These are phyloP conservation scores for Netelia virgata DNA, from an alignment of 2,888 invertebrate species.

Conservation along the genomic window DNA sequence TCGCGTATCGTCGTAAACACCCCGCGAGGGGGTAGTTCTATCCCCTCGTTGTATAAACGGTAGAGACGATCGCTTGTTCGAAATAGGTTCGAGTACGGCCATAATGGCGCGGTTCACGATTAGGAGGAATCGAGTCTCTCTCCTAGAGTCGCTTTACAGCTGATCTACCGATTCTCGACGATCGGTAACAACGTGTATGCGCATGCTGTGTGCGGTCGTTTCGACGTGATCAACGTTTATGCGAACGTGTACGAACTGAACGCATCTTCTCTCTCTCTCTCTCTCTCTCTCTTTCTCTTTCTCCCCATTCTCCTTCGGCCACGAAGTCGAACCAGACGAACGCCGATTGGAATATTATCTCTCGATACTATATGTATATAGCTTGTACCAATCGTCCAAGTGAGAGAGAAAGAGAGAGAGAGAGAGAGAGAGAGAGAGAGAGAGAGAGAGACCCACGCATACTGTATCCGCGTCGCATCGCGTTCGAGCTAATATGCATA, in stretches of 20 bases:
- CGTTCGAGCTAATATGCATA: constrained; percentile 78
- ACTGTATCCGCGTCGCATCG: constrained; percentile 63
- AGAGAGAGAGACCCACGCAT: constrained; percentile 75
- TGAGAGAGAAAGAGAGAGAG: constrained; percentile 10
- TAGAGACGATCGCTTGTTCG: constrained; percentile 1
- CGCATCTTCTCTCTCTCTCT: constrained; percentile 23
- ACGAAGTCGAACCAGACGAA: constrained; percentile 45
- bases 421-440: constrained; percentile 23
- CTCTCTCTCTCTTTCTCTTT: constrained; percentile 1
- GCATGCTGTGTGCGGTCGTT: constrained; percentile 50
- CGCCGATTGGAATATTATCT: constrained; percentile 80
- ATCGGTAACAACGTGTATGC: constrained; percentile 1
- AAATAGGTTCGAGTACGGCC: neutral
- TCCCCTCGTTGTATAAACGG: neutral
- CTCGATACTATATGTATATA: constrained; percentile 66
- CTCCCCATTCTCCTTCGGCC: neutral
- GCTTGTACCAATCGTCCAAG: constrained; percentile 33
- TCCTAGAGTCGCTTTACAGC: constrained; percentile 37
- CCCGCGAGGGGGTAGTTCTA: neutral
- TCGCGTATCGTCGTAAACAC: constrained; percentile 45
- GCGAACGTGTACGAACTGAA: constrained; percentile 29
- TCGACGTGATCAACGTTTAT: constrained; percentile 63
- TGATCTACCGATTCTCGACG: constrained; percentile 49
- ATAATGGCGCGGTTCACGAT: constrained; percentile 31
- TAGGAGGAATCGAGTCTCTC: constrained; percentile 52